phyloP scores from a whole-genome alignment of 1,140 invertebrate species.

The Sipha flava region DNA sequence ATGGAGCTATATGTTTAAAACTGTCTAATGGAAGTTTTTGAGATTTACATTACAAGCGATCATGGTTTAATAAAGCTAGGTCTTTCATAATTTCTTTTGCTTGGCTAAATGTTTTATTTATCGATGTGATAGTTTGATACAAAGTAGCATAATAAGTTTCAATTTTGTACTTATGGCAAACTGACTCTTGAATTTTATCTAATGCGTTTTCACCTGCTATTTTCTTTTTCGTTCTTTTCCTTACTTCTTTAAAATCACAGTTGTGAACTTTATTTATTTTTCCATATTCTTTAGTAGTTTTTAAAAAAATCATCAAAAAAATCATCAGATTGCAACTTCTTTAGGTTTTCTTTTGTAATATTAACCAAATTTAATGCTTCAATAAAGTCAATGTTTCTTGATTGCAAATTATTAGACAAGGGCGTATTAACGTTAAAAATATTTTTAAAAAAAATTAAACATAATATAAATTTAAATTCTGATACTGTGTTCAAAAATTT shows the following conservation, averaged over 20 bases:
- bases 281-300: not conserved
- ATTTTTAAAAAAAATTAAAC: not conserved
- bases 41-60: not conserved
- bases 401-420: not conserved
- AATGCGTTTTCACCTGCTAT: not conserved
- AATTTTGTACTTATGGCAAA: not conserved
- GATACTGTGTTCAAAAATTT: not conserved
- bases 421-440: not conserved
- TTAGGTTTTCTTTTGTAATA: not conserved
- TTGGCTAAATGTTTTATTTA: not conserved
- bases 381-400: not conserved
- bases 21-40: not conserved
- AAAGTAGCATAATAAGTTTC: not conserved
- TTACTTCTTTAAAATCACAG: not conserved
- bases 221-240: not conserved
- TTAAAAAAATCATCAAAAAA: not conserved
- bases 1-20: not conserved
- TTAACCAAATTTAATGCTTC: not conserved
- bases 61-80: not conserved
- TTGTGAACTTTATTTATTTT: not conserved
- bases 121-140: not conserved
- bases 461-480: not conserved
- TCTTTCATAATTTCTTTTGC: not conserved
- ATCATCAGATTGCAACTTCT: not conserved
- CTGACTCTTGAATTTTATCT: not conserved